Base-by-base conservation (phyloP, 2,797 vertebrate genomes). In the Pseudochaenichthys georgianus region DNA sequence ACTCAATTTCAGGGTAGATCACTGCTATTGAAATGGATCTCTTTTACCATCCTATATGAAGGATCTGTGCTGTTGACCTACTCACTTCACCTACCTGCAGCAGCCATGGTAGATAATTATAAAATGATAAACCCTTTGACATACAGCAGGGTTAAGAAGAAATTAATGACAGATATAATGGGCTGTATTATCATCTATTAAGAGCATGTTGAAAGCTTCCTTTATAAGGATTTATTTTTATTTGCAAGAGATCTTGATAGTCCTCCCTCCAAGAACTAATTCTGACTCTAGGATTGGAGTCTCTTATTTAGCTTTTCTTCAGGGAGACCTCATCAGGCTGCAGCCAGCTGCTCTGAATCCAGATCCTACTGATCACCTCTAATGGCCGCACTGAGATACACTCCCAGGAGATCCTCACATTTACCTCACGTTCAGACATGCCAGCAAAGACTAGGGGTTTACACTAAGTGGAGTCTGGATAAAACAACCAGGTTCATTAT, bases 361-460 rank as follows among this genome's bases (percentile, higher is more conserved):
- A 82, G 69, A 76, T 76, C 66, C 80, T 63, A 77, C 81, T 88
- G 82, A 85, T 90, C 81, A 84, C 79, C 80, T 88, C 59, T 91
- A 87, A 92, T 84, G 71, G 83, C 74, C 74, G 53, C 50, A 60
- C 61, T 76, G 50, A 83, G 74, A 43, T 52, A 19, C 64, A 10
- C 54, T 85, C 84, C 60, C 75, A 50, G 47, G 78, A 75, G 77
- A 79, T 78, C 15, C 62, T 77, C 50, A 74, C 52, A 68, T 80
- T 76, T 65, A 74, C 80, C 19, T 69, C 60, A 64, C 42, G 19
- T 61, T 72, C 55, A 78, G 66, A 64, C 54, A 62, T 42, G 15
- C 47, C 17, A 73, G 69, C 54, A 63, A 58, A 42, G 31, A 62
- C 21, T 15, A 31, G 11, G 8, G 17, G 17, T 73, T 83, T 62